Evolutionary conservation across 64 coral and sea anemone genomes (phyloP).

Genomic region (Actinia tenebrosa): DNA sequence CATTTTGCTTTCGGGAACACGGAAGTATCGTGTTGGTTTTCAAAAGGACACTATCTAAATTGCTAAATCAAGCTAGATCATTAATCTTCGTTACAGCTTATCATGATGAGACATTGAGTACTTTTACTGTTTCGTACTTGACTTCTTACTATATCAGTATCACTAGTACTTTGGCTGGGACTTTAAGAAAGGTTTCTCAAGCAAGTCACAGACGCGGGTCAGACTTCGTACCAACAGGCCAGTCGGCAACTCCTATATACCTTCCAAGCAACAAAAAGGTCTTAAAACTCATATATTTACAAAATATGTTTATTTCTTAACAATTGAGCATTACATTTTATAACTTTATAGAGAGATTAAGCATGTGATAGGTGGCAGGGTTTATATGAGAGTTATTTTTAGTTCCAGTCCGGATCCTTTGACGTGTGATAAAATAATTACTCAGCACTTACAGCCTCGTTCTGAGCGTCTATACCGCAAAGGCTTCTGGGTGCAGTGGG

Average conservation of each 20-base stretch:
- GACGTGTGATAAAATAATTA: slow-evolving; percentile 15
- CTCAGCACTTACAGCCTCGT: slow-evolving; percentile 23
- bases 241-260: no score
- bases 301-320: background rate
- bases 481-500: slow-evolving; percentile 1
- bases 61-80: background rate
- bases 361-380: background rate
- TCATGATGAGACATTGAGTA: background rate
- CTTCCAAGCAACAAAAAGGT: background rate
- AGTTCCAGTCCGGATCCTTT: background rate
- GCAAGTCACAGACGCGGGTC: no score
- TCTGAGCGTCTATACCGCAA: background rate
- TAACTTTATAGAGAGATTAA: background rate
- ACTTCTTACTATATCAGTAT: background rate
- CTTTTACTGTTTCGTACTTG: background rate
- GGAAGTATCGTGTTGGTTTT: background rate
- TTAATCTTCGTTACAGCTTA: background rate
- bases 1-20: background rate
- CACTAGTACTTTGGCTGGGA: background rate
- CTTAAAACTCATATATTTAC: background rate
- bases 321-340: background rate
- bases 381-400: background rate
- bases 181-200: no score
- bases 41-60: background rate
- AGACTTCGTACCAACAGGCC: no score